Conservation (phyloP, 1,140 invertebrate genomes). For the Bradysia coprophila region DNA sequence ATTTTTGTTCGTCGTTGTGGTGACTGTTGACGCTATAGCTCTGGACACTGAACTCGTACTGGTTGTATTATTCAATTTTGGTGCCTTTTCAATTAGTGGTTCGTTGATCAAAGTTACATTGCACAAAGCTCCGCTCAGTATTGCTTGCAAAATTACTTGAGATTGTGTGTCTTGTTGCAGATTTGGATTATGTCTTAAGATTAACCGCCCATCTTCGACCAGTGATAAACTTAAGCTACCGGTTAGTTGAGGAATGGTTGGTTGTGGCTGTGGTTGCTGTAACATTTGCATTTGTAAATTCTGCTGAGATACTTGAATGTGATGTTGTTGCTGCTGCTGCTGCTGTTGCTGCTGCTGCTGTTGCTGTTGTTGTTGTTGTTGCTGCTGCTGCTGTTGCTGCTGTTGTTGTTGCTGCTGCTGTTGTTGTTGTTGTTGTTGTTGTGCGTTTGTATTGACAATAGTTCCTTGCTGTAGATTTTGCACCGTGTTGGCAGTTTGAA, state of each 20-base stretch:
- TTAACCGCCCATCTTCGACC: constrained; percentile 19
- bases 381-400: background rate
- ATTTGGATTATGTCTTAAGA: constrained; percentile 20
- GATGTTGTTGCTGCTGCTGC: background rate
- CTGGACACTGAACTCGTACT: background rate
- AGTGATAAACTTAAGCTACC: constrained; percentile 20
- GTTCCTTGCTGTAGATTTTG: background rate
- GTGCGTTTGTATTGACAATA: background rate
- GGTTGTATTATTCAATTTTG: background rate
- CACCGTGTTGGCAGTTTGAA: background rate
- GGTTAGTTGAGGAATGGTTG: constrained; percentile 18
- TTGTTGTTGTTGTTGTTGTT: constrained; percentile 1
- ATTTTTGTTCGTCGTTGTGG: background rate
- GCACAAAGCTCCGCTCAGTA: constrained; percentile 19
- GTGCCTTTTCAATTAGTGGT: constrained; percentile 7
- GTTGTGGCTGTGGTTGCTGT: constrained; percentile 10
- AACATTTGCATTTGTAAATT: constrained; percentile 4
- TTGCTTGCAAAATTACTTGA: constrained; percentile 19
- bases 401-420: constrained; percentile 1
- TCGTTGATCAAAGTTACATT: constrained; percentile 24
- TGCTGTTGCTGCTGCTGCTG: constrained; percentile 3
- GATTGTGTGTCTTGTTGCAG: constrained; percentile 21
- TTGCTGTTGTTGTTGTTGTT: background rate
- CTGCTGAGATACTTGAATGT: constrained; percentile 1
- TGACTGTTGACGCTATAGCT: background rate